Base-by-base conservation (phyloP, 2,113 vertebrate species). In the Hippocampus comes region DNA sequence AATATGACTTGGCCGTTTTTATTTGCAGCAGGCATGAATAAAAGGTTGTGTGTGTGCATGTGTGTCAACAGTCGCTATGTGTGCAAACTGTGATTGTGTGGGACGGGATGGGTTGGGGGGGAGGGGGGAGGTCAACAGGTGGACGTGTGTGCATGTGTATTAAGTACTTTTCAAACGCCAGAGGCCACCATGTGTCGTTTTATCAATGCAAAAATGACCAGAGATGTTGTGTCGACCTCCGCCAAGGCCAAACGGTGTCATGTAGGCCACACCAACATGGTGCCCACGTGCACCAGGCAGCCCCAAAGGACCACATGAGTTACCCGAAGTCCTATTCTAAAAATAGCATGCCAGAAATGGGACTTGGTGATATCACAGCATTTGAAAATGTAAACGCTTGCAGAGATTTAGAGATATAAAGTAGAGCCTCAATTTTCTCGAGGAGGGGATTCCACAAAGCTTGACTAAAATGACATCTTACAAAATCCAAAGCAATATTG, bases 11-110 rank as follows among this genome's bases (percentile, higher is more conserved):
- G 57, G 70, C 63, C 66, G 61, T 68, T 68, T 34, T 38, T 38
- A 3, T 83, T 71, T 84, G 77, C 68, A 78, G 79, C 70, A 78
- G 76, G 70, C 63, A 38, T 46, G 20, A 48, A 18, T 42, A 21
- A 25, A 49, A n/a, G 10, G 25, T 15, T 23, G 72, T 25, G 48
- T 25, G 48, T 23, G 23, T 18, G 49, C 4, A 38, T 49, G 42
- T 46, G 42, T 27, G 41, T 49, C 78, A 82, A 80, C 87, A 90
- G 88, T 87, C 87, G 88, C 73, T 85, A 66, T 68, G 41, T 23
- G 34, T 38, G 34, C 63, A 61, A 20, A 34, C 34, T 61, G 59
- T 46, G 42, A 72, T 79, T 8, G 61, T 65, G 56, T 42, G 78
- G 64, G 56, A 60, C 9, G 53, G 70, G 76, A 74, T 69, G 41